These are phyloP conservation scores for Linnaemya vulpina DNA, from an alignment of 2,888 invertebrate genomes.

Conservation along the genomic window DNA sequence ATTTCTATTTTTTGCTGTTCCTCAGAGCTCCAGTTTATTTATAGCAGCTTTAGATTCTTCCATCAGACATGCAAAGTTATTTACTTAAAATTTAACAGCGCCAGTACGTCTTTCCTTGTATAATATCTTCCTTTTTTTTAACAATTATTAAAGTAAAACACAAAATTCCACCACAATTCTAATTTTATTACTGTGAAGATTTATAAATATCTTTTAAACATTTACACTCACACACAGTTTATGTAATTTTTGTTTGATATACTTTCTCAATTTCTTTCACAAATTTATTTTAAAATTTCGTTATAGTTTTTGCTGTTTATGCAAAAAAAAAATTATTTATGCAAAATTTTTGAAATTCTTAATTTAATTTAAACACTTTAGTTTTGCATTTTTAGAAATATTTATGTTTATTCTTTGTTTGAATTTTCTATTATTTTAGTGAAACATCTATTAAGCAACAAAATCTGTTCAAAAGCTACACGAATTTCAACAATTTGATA, in stretches of 20 bases:
- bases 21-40: no score
- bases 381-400: constrained; percentile 11
- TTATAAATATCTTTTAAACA: background rate
- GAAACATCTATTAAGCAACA: background rate
- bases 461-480: constrained; percentile 1
- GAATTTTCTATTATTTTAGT: constrained; percentile 12
- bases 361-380: constrained; percentile 19
- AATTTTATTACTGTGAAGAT: no score
- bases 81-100: no score
- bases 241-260: background rate
- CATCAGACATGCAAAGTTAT: no score
- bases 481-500: constrained; percentile 65
- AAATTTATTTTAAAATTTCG: background rate
- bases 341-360: constrained; percentile 64
- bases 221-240: background rate
- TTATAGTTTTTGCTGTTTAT: background rate
- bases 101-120: no score
- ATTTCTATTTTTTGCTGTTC: no score
- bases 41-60: no score
- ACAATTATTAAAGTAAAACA: no score
- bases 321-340: no score
- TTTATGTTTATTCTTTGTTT: constrained; percentile 21
- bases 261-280: background rate
- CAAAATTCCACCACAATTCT: no score
- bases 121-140: no score